Conservation (phyloP, 1,140 invertebrate species). For the Drosophila pectinifera region DNA sequence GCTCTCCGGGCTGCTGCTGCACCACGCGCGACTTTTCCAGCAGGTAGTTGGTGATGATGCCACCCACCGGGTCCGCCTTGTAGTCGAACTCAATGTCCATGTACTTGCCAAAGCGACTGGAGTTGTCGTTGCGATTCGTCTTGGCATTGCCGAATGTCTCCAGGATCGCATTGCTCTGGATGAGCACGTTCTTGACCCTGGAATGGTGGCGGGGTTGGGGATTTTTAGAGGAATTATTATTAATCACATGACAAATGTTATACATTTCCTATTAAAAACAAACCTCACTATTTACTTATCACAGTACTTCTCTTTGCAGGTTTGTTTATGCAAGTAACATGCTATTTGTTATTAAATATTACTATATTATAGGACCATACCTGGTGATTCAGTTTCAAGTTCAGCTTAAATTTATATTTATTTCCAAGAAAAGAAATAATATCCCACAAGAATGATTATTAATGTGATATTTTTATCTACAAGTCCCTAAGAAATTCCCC, state of each 20-base stretch:
- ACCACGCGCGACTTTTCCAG: slow-evolving; percentile 98
- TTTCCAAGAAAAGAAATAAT: too few relatives aligned
- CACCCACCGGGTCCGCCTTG: slow-evolving; percentile 98
- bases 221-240: background rate
- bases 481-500: background rate
- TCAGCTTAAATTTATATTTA: too few relatives aligned
- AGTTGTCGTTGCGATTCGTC: slow-evolving; percentile 98
- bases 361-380: too few relatives aligned
- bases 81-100: slow-evolving; percentile 99
- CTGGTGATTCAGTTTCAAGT: too few relatives aligned
- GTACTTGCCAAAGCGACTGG: slow-evolving; percentile 98
- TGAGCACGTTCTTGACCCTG: slow-evolving; percentile 98
- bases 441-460: background rate
- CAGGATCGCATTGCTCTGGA: slow-evolving; percentile 97
- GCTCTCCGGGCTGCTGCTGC: slow-evolving; percentile 95
- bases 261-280: background rate
- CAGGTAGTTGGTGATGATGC: slow-evolving; percentile 98
- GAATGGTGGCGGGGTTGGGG: slow-evolving; percentile 62
- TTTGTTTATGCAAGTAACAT: too few relatives aligned
- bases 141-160: slow-evolving; percentile 99
- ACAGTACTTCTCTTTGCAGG: too few relatives aligned
- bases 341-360: too few relatives aligned
- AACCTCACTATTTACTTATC: too few relatives aligned
- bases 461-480: background rate
- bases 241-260: background rate